Percentiles rank a stretch among this genome's conserved stretches.
These are phyloP conservation scores for Propithecus perrieri DNA, from an alignment of 2,797 vertebrate species.

Conservation along the genomic window DNA sequence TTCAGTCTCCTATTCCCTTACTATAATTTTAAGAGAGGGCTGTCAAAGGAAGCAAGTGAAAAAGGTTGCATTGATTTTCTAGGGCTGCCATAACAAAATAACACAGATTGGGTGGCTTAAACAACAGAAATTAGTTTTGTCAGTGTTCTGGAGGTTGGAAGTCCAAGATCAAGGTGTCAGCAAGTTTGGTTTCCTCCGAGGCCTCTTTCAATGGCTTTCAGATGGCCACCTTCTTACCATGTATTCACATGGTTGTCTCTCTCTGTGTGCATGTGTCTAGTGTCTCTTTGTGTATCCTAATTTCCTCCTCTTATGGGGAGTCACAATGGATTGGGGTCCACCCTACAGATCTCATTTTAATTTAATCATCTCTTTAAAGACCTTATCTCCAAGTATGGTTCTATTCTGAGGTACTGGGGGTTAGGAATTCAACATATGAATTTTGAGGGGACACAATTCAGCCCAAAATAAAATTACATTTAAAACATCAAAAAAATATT, in stretches of 20 bases:
- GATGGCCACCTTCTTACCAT: not conserved
- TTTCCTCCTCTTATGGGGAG: not conserved
- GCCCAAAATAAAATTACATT: not conserved
- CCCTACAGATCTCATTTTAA: not conserved
- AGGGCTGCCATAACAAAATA: not conserved
- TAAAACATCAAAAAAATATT: not conserved
- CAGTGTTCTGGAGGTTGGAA: not conserved
- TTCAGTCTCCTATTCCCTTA: not conserved
- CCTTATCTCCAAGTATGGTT: not conserved
- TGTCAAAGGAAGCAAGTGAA: not conserved
- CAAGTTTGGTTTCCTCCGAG: not conserved
- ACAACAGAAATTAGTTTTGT: constrained; percentile 2
- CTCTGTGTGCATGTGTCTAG: not conserved
- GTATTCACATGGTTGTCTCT: not conserved
- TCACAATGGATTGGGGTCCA: not conserved
- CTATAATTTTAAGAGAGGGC: not conserved
- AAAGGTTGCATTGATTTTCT: not conserved
- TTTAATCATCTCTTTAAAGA: not conserved
- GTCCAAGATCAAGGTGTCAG: not conserved
- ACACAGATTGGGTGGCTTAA: not conserved
- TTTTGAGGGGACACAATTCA: not conserved
- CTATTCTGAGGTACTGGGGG: not conserved
- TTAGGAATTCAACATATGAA: not conserved
- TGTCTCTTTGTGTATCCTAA: not conserved
- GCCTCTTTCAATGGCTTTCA: not conserved